Evolutionary conservation across 2,113 vertebrate genomes (phyloP).

Genomic region (Ploceus nigricollis): DNA sequence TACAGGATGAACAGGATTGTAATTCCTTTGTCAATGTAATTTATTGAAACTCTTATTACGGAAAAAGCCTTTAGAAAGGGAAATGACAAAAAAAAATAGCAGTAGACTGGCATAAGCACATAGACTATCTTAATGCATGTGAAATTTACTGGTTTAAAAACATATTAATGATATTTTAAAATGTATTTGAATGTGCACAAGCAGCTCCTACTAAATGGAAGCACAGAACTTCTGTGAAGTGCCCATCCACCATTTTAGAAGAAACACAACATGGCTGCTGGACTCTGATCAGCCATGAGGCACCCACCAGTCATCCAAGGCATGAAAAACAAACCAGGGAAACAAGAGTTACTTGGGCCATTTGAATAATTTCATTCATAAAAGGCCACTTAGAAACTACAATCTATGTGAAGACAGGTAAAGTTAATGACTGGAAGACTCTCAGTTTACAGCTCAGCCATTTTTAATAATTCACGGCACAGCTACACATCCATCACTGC

Average conservation of each 20-base stretch:
- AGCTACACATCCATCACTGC: background rate
- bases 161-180: background rate
- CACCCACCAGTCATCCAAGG: background rate
- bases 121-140: background rate
- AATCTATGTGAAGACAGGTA: background rate
- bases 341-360: background rate
- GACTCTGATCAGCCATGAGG: background rate
- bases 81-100: background rate
- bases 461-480: background rate
- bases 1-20: background rate
- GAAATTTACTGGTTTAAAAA: background rate
- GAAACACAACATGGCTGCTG: slow-evolving; percentile 1
- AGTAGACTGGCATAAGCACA: background rate
- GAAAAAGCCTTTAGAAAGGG: background rate
- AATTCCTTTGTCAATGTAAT: background rate
- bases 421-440: background rate
- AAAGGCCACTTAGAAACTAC: background rate
- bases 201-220: background rate
- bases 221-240: background rate
- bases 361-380: background rate
- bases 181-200: background rate
- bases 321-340: background rate
- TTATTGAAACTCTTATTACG: background rate
- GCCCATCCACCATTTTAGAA: background rate
- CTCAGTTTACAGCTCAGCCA: background rate